Evolutionary conservation across 2,888 invertebrate genomes (phyloP).

Genomic region (Chaetoderma sp.): DNA sequence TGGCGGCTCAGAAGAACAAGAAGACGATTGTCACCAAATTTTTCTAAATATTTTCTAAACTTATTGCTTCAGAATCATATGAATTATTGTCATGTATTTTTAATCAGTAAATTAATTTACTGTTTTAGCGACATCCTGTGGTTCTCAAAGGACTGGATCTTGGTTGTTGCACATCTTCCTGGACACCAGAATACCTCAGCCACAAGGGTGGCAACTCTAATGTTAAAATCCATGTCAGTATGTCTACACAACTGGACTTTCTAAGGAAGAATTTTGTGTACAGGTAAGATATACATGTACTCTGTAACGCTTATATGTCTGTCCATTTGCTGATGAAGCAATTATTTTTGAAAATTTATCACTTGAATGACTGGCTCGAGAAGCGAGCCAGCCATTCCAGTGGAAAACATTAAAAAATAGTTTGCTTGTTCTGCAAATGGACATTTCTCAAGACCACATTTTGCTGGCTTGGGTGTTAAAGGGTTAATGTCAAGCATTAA

Average conservation of each 20-base stretch:
- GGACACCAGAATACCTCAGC: slow-evolving; percentile 71
- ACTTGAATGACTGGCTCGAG: too few relatives aligned
- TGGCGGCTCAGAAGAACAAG: too few relatives aligned
- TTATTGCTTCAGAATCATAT: too few relatives aligned
- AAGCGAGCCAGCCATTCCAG: too few relatives aligned
- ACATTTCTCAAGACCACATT: background rate
- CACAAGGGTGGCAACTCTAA: slow-evolving; percentile 61
- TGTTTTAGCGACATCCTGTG: slow-evolving; percentile 65
- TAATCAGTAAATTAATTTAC: background rate
- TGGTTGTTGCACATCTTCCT: slow-evolving; percentile 70
- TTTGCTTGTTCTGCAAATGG: too few relatives aligned
- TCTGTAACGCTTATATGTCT: background rate
- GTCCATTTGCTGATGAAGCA: background rate
- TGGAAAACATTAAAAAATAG: too few relatives aligned
- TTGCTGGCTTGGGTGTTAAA: too few relatives aligned
- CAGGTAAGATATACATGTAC: slow-evolving; percentile 54
- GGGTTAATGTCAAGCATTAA: background rate
- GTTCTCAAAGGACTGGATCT: slow-evolving; percentile 70
- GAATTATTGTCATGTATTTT: background rate
- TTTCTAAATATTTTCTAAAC: too few relatives aligned
- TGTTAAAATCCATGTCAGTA: slow-evolving; percentile 72
- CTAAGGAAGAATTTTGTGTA: slow-evolving; percentile 72
- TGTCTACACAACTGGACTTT: slow-evolving; percentile 71
- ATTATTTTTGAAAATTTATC: too few relatives aligned
- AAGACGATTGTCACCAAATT: too few relatives aligned